phyloP scores from a whole-genome alignment of 2,797 vertebrate genomes.

The Eremophila alpestris region DNA sequence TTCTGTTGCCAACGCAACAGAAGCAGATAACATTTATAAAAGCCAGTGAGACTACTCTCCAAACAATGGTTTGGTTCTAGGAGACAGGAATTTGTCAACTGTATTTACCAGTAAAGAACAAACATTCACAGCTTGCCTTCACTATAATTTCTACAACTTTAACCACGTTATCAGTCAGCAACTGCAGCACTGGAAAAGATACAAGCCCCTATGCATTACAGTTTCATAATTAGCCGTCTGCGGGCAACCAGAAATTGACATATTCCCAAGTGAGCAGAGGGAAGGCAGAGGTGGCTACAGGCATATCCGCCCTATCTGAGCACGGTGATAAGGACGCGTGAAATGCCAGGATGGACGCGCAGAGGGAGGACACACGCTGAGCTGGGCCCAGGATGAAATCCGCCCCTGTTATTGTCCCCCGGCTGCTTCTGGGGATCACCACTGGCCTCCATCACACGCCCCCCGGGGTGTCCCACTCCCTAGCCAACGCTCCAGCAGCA shows the following conservation, averaged over 20 bases:
- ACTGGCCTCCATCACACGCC: accelerated
- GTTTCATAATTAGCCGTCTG: accelerated
- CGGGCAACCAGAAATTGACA: accelerated
- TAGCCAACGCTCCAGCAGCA: background rate
- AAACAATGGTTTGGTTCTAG: background rate
- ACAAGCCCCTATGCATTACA: background rate
- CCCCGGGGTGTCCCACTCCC: background rate
- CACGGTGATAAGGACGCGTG: accelerated
- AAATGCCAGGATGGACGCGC: accelerated
- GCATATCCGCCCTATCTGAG: accelerated
- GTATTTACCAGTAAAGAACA: background rate
- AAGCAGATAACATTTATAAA: slow-evolving; percentile 9
- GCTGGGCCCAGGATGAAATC: background rate
- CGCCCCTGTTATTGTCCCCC: accelerated
- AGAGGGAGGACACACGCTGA: accelerated
- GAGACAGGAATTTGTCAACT: background rate
- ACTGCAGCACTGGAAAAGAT: accelerated
- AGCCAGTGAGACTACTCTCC: background rate
- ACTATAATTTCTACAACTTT: background rate
- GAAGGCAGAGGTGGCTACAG: background rate
- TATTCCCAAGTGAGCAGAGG: accelerated
- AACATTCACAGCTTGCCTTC: background rate
- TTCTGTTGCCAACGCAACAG: background rate
- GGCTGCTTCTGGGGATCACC: accelerated
- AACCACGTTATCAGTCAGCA: background rate